Evolutionary conservation across 2,888 invertebrate species (phyloP), one percentile per base, ranked within the genome.

Genomic region (Acheta domesticus): DNA sequence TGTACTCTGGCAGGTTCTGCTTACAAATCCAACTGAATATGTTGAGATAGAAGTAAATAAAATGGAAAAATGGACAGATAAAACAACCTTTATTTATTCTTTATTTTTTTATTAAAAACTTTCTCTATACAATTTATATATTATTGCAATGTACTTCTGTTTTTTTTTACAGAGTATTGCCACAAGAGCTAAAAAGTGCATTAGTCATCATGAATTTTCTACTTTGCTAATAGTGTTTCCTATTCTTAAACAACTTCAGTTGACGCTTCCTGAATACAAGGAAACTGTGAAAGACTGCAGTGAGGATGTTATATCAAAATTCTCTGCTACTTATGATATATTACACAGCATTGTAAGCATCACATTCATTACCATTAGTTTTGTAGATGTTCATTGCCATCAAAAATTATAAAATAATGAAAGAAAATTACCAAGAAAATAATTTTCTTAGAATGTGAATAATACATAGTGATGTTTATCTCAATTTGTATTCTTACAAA

Each of bases 211-310:
- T 83, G 95, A 96, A 84, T 95, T 94, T 87, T 91, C 92, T 14
- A 92, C 94, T 0, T 94, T 94, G 14, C 86, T 95, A 78, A 92
- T 93, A 1, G 92, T 96, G 75, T 95, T 95, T 85, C 95, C 95
- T 0, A 94, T 95, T 75, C 87, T 96, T 23, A 94, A 94, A 85
- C 93, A 95, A 84, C 89, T 96, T 12, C 89, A 92, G 14, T 88
- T 91, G 23, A 87, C 95, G 82, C 94, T 93, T 85, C 94, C 94
- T 1, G 94, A 95, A 84, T 93, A 95, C 85, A 95, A 96, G 84
- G 89, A 92, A 79, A 93, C 94, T 4, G 90, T 94, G 48, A 92
- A 93, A 84, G 91, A 91, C 77, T 93, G 93, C 83, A 92, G 93
- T 87, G 88, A 91, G 79, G 89, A 91, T 83, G 89, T 93, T 81